A percentile compares a stretch with the other conserved stretches of the same genome.
These are phyloP conservation scores for Tachyglossus aculeatus DNA, from an alignment of 2,797 vertebrate species.

Conservation along the genomic window DNA sequence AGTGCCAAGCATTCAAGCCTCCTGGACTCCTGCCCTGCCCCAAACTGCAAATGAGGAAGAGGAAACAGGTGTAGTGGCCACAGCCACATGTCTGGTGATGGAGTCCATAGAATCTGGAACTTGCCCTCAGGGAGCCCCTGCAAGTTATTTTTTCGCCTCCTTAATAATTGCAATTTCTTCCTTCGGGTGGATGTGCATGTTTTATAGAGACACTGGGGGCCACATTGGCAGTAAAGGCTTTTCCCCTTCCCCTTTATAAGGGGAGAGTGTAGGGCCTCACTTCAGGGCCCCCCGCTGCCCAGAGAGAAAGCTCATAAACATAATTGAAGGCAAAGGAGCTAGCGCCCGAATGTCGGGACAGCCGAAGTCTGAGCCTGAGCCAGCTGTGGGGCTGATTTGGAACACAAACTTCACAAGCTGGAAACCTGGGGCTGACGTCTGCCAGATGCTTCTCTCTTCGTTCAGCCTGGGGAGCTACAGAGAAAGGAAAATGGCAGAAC, in stretches of 20 bases:
- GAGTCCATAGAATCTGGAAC: slow-evolving; percentile 2
- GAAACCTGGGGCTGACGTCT: no score
- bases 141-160: slow-evolving; percentile 8
- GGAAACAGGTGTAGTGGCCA: slow-evolving; percentile 17
- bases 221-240: slow-evolving; percentile 13
- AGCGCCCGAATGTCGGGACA: neutral
- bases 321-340: slow-evolving; percentile 5
- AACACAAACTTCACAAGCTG: no score
- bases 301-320: slow-evolving; percentile 8
- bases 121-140: slow-evolving; percentile 17
- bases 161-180: slow-evolving; percentile 8
- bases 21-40: no score
- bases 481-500: no score
- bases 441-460: no score
- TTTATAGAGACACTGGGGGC: slow-evolving; percentile 3
- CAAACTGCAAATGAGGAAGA: neutral
- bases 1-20: no score
- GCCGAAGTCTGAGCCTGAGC: neutral
- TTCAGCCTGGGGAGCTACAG: no score
- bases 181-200: neutral
- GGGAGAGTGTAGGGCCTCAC: neutral
- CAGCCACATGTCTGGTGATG: neutral
- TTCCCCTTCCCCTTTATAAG: slow-evolving; percentile 15
- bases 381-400: neutral
- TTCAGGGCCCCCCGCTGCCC: slow-evolving; percentile 8